These are phyloP conservation scores for Paralichthys olivaceus DNA, from an alignment of 2,113 vertebrate genomes.

Conservation along the genomic window DNA sequence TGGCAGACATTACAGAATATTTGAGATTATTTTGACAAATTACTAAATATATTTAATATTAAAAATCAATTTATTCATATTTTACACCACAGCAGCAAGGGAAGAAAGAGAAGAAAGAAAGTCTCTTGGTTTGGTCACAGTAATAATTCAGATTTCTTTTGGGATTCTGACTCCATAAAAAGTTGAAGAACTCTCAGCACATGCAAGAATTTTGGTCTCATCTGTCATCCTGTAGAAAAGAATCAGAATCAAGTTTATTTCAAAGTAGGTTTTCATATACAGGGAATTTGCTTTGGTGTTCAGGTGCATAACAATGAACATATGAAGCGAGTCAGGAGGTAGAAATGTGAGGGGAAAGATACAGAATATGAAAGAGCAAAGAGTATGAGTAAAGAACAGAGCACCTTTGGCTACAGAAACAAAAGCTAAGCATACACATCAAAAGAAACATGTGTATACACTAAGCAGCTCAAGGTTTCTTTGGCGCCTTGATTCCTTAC, in stretches of 20 bases:
- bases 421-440: not conserved
- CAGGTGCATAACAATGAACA: not conserved
- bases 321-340: no score
- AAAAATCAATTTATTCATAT: not conserved
- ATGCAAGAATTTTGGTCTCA: not conserved
- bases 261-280: not conserved
- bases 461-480: not conserved
- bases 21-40: not conserved
- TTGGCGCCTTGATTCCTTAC: conserved; percentile 1
- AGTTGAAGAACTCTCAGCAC: not conserved
- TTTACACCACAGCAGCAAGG: not conserved
- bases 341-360: not conserved
- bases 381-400: not conserved
- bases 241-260: not conserved
- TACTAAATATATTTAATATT: conserved; percentile 14
- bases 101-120: not conserved
- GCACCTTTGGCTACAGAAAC: not conserved
- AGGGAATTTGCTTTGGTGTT: not conserved
- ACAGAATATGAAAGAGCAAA: not conserved
- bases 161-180: not conserved
- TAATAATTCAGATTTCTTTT: not conserved
- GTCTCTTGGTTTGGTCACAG: not conserved
- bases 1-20: not conserved
- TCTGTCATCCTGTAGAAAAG: not conserved
- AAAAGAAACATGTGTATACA: no score